Conservation (phyloP, 2,888 invertebrate genomes). For the Trichogramma evanescens region DNA sequence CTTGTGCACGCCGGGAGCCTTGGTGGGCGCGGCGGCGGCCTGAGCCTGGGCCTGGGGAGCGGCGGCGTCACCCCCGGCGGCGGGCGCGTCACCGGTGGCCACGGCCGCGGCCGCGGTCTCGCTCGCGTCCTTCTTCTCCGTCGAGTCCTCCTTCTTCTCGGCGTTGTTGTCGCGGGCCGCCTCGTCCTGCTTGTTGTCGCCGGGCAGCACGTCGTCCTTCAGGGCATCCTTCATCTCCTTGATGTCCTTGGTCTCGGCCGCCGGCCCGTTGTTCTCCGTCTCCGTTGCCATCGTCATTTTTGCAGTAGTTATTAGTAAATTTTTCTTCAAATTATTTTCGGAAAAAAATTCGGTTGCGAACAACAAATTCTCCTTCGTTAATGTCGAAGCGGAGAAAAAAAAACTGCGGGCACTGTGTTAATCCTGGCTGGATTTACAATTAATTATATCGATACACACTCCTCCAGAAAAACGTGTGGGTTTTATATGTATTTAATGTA, state of each 20-base stretch:
- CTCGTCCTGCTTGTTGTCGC: constrained; percentile 39
- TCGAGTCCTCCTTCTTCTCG: constrained; percentile 40
- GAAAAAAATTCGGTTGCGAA: background rate
- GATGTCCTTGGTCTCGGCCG: constrained; percentile 55
- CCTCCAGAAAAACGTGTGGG: background rate
- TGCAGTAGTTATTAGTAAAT: background rate
- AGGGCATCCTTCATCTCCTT: constrained; percentile 54
- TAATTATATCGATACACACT: background rate
- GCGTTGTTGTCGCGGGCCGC: constrained; percentile 41
- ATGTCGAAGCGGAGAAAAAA: background rate
- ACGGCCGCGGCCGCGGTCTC: constrained; percentile 44
- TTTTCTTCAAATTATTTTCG: background rate
- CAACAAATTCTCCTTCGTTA: background rate
- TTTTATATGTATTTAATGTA: background rate
- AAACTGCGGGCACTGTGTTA: background rate
- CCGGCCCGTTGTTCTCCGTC: constrained; percentile 64
- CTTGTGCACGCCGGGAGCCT: constrained; percentile 75
- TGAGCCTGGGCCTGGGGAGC: constrained; percentile 47
- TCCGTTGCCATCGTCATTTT: constrained; percentile 65
- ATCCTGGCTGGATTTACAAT: background rate
- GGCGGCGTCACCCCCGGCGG: constrained; percentile 27
- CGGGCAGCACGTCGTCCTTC: constrained; percentile 44
- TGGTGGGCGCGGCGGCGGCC: constrained; percentile 57
- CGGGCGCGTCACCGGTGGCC: constrained; percentile 51
- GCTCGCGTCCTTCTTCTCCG: constrained; percentile 45